Base-by-base conservation (phyloP, 2,888 invertebrate species). In the Colletes collaris region DNA sequence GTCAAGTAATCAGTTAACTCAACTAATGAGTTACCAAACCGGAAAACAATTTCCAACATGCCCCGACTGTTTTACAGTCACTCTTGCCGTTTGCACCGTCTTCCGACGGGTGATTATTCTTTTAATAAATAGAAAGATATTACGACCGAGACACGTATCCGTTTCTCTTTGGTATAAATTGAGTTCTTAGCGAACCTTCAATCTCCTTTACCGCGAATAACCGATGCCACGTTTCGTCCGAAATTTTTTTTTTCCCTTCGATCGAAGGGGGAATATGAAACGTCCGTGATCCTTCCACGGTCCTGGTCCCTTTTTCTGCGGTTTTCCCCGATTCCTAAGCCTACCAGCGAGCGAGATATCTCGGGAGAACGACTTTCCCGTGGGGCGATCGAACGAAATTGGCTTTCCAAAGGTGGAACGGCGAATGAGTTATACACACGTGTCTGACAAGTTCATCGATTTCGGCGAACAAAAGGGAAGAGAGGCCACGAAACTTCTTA, bases 341-440 rank as follows among this genome's bases (percentile, higher is more conserved):
- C 76, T 52, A 62, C 27, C 50, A 52, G 50, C 59, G 59, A 66
- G 49, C 58, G 50, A 46, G 53, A 60, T 67, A 74, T 60, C 16
- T 13, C 46, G 35, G 37, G 52, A 19, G 46, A 11, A 7, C 46
- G 66, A 13, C 52, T 53, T 27, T 69, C 84, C 67, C 75, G 13
- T 40, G 78, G 72, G 85, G 78, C 65, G 74, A 65, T 67, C 68
- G 52, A 52, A 13, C 73, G 71, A 73, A 76, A 84, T 84, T 84
- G 85, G 69, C 63, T 77, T 72, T 65, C 60, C 56, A 64, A 75
- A 72, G 62, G 58, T 76, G 67, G 62, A 71, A 67, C 70, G 68
- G 72, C 64, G 81, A 72, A 73, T 78, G 67, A 81, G 75, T 72
- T 66, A 76, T 79, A 69, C 71, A 74, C 60, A 46, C 19, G 16